phyloP scores from a whole-genome alignment of 2,113 vertebrate genomes.

The Neotoma lepida region DNA sequence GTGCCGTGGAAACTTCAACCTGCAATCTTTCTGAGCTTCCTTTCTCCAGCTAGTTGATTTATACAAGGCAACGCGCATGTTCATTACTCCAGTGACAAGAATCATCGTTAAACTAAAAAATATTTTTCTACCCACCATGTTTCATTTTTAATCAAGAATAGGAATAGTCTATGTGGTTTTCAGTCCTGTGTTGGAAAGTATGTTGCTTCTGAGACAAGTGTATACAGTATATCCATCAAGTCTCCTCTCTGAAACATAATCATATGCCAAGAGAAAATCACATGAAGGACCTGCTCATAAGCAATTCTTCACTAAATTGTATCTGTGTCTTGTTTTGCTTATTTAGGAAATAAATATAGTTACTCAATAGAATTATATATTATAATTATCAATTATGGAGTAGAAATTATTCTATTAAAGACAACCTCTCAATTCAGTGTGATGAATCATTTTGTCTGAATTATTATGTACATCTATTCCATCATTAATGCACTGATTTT shows the following conservation, averaged over 20 bases:
- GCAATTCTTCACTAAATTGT: background rate
- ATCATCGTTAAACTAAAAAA: conserved; percentile 72
- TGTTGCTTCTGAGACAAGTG: background rate
- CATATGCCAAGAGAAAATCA: background rate
- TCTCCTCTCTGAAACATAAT: conserved; percentile 9
- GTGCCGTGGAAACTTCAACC: background rate
- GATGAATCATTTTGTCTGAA: background rate
- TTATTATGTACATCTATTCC: background rate
- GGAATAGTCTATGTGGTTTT: background rate
- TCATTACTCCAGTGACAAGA: conserved; percentile 61
- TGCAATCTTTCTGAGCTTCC: background rate
- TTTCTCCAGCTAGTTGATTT: conserved; percentile 51
- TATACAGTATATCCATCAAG: background rate
- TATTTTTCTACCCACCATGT: conserved; percentile 25
- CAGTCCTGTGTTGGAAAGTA: background rate
- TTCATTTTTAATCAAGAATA: background rate
- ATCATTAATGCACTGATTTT: background rate
- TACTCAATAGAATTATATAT: background rate
- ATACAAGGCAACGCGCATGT: background rate
- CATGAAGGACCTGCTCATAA: background rate
- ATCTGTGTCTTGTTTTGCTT: background rate
- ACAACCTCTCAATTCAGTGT: background rate
- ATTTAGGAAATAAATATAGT: background rate
- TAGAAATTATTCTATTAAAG: background rate
- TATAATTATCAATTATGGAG: background rate